A percentile compares a stretch with the other conserved stretches of the same genome.
Evolutionary conservation across 1,140 invertebrate species (phyloP).

Genomic region (Zaprionus taronus): DNA sequence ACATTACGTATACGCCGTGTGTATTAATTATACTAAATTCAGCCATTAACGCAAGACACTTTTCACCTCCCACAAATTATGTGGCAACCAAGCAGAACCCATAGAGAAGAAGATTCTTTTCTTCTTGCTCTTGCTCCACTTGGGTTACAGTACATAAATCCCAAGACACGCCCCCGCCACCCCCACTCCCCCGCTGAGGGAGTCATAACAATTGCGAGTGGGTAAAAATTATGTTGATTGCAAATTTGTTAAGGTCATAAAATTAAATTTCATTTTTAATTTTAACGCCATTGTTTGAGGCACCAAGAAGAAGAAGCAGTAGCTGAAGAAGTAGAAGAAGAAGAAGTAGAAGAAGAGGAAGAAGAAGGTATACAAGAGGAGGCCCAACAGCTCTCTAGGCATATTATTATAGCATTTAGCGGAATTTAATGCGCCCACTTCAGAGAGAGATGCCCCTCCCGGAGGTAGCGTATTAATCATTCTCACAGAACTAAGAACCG

Average conservation of each 20-base stretch:
- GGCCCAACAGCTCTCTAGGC: conserved; percentile 29
- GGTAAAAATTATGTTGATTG: conserved; percentile 76
- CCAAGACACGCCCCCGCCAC: neutral
- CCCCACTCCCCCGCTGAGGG: neutral
- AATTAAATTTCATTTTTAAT: conserved; percentile 79
- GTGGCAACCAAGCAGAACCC: conserved; percentile 67
- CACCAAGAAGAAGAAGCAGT: conserved; percentile 19
- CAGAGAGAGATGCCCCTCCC: conserved; percentile 45
- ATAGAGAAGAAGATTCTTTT: neutral
- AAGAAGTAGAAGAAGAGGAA: neutral
- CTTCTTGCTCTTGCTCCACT: conserved; percentile 16
- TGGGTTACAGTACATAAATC: conserved; percentile 42
- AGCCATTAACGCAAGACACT: conserved; percentile 76
- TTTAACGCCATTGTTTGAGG: conserved; percentile 79
- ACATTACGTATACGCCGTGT: conserved; percentile 23
- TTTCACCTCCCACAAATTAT: conserved; percentile 78
- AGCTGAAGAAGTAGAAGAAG: conserved; percentile 14
- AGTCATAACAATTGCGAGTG: conserved; percentile 66
- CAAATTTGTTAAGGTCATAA: conserved; percentile 83
- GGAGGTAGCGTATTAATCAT: conserved; percentile 74
- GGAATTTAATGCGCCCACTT: conserved; percentile 74
- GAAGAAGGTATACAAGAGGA: neutral
- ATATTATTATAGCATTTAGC: conserved; percentile 82
- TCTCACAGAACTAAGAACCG: conserved; percentile 43
- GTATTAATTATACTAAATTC: conserved; percentile 79